These are phyloP conservation scores for Pollachius pollachius DNA, from an alignment of 2,113 vertebrate genomes.

Conservation along the genomic window DNA sequence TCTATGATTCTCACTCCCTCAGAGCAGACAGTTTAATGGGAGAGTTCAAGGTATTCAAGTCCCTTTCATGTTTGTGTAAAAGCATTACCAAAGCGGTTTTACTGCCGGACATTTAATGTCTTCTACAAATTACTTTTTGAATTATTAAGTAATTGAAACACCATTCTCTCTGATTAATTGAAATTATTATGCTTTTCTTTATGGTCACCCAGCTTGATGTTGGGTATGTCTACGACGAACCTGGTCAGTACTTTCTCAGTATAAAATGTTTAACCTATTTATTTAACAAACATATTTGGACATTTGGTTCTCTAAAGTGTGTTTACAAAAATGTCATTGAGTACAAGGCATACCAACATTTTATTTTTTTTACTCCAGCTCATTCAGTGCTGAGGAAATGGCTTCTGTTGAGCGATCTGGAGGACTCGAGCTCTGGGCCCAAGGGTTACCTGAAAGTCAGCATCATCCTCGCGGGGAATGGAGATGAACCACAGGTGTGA, in stretches of 20 bases:
- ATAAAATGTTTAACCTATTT: not conserved
- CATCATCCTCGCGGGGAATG: conserved; percentile 87
- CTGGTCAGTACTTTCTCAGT: conserved; percentile 71
- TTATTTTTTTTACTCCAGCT: conserved; percentile 61
- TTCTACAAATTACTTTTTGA: not conserved
- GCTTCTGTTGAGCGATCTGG: conserved; percentile 90
- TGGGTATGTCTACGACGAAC: conserved; percentile 91
- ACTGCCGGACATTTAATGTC: too few species aligned
- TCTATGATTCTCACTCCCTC: conserved; percentile 88
- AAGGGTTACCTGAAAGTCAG: conserved; percentile 97
- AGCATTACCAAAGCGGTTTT: too few species aligned
- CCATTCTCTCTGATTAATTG: too few species aligned
- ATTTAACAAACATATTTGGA: not conserved
- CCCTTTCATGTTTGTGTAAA: not conserved
- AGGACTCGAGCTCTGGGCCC: conserved; percentile 83
- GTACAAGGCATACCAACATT: not conserved
- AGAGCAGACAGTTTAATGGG: conserved; percentile 90
- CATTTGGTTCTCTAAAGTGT: too few species aligned
- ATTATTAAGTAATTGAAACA: not conserved
- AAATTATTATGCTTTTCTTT: not conserved
- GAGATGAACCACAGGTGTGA: conserved; percentile 87
- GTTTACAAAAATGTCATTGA: too few species aligned
- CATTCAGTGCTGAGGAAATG: conserved; percentile 92
- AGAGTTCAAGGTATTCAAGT: conserved; percentile 87
- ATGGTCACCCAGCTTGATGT: conserved; percentile 83